These are phyloP conservation scores for Pitangus sulphuratus DNA, from an alignment of 2,797 vertebrate species.

Conservation along the genomic window DNA sequence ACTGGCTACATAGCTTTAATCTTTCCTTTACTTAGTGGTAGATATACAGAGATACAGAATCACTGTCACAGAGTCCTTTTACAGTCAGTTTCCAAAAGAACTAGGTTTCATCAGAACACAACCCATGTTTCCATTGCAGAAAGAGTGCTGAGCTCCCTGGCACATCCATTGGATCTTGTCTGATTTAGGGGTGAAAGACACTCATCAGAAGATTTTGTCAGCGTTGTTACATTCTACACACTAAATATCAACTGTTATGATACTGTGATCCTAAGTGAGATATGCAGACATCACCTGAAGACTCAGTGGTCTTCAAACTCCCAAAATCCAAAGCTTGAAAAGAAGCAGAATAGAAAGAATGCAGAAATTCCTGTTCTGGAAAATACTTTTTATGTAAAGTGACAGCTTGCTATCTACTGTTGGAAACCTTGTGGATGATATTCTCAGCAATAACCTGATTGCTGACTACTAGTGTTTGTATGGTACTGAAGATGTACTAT, in stretches of 20 bases:
- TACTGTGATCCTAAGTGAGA: not conserved
- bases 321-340: not conserved
- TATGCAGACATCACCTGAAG: not conserved
- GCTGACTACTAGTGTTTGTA: not conserved
- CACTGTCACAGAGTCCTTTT: not conserved
- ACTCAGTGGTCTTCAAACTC: not conserved
- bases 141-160: not conserved
- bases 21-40: not conserved
- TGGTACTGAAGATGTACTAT: not conserved
- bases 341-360: not conserved
- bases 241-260: not conserved
- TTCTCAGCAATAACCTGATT: not conserved
- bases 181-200: not conserved
- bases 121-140: not conserved
- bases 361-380: not conserved
- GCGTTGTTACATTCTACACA: not conserved
- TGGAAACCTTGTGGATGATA: not conserved
- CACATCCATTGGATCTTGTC: not conserved
- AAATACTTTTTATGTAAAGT: not conserved
- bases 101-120: not conserved
- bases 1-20: not conserved
- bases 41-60: not conserved
- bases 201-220: not conserved
- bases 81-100: not conserved
- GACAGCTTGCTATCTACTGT: not conserved